phyloP scores from a whole-genome alignment of 2,888 invertebrate species.

The Carterocephalus palaemon region DNA sequence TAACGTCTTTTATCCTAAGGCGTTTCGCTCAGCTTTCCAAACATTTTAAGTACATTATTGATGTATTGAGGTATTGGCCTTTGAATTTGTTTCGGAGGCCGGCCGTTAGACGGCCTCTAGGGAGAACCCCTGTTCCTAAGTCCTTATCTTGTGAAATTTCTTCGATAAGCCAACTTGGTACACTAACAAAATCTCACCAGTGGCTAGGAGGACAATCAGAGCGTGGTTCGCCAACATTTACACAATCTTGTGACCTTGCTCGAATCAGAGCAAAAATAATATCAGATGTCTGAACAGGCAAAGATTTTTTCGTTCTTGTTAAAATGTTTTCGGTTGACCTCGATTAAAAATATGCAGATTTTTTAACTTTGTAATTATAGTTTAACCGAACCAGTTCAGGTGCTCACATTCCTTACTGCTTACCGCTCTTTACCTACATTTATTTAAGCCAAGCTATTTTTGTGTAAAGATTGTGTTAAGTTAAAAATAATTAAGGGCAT shows the following conservation, averaged over 20 bases:
- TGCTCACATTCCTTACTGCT: too few relatives aligned
- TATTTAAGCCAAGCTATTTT: background rate
- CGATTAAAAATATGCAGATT: background rate
- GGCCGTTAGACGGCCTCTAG: too few relatives aligned
- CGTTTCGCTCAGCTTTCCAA: too few relatives aligned
- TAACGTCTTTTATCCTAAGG: too few relatives aligned
- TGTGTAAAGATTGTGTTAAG: background rate
- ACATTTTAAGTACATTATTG: too few relatives aligned
- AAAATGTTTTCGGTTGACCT: constrained; percentile 4
- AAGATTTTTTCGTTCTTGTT: constrained; percentile 20
- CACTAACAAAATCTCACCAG: constrained; percentile 27
- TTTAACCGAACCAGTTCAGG: too few relatives aligned
- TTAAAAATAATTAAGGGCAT: background rate
- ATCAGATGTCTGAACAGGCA: constrained; percentile 31
- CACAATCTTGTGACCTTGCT: constrained; percentile 38
- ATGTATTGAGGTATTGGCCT: too few relatives aligned
- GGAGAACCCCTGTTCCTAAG: too few relatives aligned
- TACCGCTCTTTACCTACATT: too few relatives aligned
- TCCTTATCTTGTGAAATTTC: too few relatives aligned
- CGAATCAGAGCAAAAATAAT: constrained; percentile 41
- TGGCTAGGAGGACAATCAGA: constrained; percentile 31
- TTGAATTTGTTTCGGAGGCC: too few relatives aligned
- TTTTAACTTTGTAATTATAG: background rate
- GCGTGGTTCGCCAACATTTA: constrained; percentile 36
- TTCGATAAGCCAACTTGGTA: too few relatives aligned